Base-by-base conservation (phyloP, 2,888 invertebrate species). In the Athalia cordata region DNA sequence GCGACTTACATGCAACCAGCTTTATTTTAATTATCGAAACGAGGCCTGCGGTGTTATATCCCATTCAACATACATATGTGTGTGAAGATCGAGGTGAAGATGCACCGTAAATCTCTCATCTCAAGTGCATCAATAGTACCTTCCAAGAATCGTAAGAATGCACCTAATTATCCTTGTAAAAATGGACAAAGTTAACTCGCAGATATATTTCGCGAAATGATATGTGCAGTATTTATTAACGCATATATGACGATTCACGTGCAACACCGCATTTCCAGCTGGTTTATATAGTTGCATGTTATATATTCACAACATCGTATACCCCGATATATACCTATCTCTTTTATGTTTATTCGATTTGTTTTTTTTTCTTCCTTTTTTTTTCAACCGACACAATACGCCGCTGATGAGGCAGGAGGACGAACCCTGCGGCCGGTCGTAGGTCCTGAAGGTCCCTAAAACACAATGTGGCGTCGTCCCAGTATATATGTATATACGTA, bases 361-460 rank as follows among this genome's bases (percentile, higher is more conserved):
- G 29, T 78, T 76, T 77, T 74, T 67, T 52, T 61, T 76, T 81
- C 81, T 81, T 80, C 55, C 55, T 49, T 81, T 77, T 78, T 85
- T 83, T 81, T 82, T 80, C 80, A 76, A 78, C 74, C 57, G 67
- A 79, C 79, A 87, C 88, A 88, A 88, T 87, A 84, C 85, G 77
- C 52, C 82, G 79, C 84, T 87, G 87, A 87, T 87, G 87, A 82
- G 62, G 79, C 61, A 82, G 74, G 52, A 72, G 57, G 72, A n/a
- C 67, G 65, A 83, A 81, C 83, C 84, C 84, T 81, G 83, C 82
- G 81, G 85, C 84, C 83, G 29, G 29, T 29, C 81, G 83, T 81
- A 81, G 85, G 81, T 80, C 83, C 81, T 77, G 77, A 82, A 29
- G 29, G 29, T 2, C 29, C 29, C 29, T 29, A 29, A 29, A 82